A percentile compares a stretch with the other conserved stretches of the same genome.
Conservation (phyloP, 1,140 invertebrate species). For the Theocolax elegans region DNA sequence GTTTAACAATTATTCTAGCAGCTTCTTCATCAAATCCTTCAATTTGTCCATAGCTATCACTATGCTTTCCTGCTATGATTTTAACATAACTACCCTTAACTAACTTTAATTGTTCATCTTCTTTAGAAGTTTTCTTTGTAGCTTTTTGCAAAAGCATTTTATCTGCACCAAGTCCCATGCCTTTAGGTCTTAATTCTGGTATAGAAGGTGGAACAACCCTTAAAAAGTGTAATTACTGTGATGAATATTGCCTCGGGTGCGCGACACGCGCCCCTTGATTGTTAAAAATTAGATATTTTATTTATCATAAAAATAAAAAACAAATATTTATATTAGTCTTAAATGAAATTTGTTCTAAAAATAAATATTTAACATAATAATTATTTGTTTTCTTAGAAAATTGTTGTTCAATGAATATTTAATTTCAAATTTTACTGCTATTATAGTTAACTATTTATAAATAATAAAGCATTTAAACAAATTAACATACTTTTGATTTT, state of each 20-base stretch:
- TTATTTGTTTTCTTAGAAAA: background rate
- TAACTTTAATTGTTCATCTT: slow-evolving; percentile 73
- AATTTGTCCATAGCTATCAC: slow-evolving; percentile 84
- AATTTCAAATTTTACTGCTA: background rate
- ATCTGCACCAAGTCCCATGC: slow-evolving; percentile 91
- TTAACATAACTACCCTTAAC: slow-evolving; percentile 77
- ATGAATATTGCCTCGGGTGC: too few relatives aligned
- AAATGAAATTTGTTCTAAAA: background rate
- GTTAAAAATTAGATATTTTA: too few relatives aligned
- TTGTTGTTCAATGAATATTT: background rate
- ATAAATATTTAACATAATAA: background rate
- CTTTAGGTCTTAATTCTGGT: slow-evolving; percentile 83
- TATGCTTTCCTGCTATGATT: slow-evolving; percentile 78
- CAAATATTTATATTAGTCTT: background rate
- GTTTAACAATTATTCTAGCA: slow-evolving; percentile 82
- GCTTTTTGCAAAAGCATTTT: slow-evolving; percentile 71
- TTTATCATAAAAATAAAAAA: too few relatives aligned
- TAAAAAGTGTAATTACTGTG: slow-evolving; percentile 43
- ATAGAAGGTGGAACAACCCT: slow-evolving; percentile 69
- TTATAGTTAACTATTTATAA: background rate
- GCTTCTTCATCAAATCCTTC: slow-evolving; percentile 88
- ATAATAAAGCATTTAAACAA: background rate
- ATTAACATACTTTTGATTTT: slow-evolving; percentile 68
- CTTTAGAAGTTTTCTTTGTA: slow-evolving; percentile 65
- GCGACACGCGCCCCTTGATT: too few relatives aligned